Evolutionary conservation across 2,113 vertebrate genomes (phyloP).

Genomic region (Poeciliopsis occidentalis): DNA sequence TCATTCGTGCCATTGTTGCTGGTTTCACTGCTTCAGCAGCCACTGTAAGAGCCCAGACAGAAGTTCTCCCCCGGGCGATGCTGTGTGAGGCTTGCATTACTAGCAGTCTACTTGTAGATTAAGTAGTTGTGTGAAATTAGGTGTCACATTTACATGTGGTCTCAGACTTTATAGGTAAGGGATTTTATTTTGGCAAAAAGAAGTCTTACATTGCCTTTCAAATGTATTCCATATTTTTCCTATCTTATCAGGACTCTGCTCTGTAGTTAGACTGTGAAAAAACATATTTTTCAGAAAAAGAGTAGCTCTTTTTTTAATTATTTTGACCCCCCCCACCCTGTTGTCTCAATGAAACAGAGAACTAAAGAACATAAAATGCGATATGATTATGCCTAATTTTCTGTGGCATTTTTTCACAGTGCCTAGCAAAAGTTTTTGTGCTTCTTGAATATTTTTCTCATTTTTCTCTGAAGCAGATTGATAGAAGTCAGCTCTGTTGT

Average conservation of each 20-base stretch:
- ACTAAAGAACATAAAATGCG: not conserved
- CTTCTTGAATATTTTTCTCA: too few relatives aligned
- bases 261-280: not conserved
- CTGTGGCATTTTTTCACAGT: not conserved
- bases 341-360: not conserved
- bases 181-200: constrained; percentile 2
- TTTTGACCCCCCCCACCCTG: too few relatives aligned
- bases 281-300: not conserved
- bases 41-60: constrained; percentile 15
- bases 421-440: too few relatives aligned
- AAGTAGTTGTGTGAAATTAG: constrained; percentile 27
- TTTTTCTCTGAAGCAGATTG: too few relatives aligned
- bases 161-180: constrained; percentile 16
- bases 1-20: constrained; percentile 16
- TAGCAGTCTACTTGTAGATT: constrained; percentile 15
- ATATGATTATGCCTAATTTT: not conserved
- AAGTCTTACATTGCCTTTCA: not conserved
- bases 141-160: constrained; percentile 25
- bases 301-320: not conserved
- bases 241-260: not conserved
- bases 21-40: constrained; percentile 31
- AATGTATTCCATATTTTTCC: not conserved
- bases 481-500: too few relatives aligned
- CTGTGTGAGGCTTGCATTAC: constrained; percentile 15
- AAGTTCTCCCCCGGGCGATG: constrained; percentile 24